Conservation (phyloP, 2,797 vertebrate species). For the Peromyscus eremicus region DNA sequence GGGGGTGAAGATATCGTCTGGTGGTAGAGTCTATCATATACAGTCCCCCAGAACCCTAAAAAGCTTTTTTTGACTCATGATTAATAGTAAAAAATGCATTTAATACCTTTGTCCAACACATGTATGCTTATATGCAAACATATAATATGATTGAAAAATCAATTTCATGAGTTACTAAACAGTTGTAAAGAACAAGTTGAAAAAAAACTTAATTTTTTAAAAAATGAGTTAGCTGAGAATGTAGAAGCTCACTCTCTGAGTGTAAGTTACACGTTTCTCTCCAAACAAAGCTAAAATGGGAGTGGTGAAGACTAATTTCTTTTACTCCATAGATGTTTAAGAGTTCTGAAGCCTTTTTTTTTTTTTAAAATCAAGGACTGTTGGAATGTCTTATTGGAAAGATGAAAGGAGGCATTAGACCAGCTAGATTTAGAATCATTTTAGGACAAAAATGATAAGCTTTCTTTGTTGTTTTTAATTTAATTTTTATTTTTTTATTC, state of each 20-base stretch:
- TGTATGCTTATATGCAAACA: conserved; percentile 39
- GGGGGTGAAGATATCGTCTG: not conserved
- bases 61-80: not conserved
- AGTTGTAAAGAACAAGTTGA: conserved; percentile 27
- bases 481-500: too few relatives aligned
- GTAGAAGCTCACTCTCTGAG: conserved; percentile 44
- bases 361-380: not conserved
- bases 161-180: conserved; percentile 38
- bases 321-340: conserved; percentile 7
- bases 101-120: conserved; percentile 29
- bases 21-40: not conserved
- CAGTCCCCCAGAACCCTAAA: not conserved
- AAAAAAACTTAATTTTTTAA: not conserved
- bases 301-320: not conserved
- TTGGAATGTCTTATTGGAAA: conserved; percentile 1
- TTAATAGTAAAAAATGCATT: conserved; percentile 24
- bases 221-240: conserved; percentile 6
- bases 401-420: conserved; percentile 19
- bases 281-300: not conserved
- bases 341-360: not conserved
- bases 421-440: conserved; percentile 5
- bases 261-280: not conserved
- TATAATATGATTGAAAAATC: not conserved
- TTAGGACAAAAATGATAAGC: not conserved
- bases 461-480: not conserved